Evolutionary conservation across 2,113 vertebrate genomes (phyloP).

Genomic region (Odocoileus hemionus): DNA sequence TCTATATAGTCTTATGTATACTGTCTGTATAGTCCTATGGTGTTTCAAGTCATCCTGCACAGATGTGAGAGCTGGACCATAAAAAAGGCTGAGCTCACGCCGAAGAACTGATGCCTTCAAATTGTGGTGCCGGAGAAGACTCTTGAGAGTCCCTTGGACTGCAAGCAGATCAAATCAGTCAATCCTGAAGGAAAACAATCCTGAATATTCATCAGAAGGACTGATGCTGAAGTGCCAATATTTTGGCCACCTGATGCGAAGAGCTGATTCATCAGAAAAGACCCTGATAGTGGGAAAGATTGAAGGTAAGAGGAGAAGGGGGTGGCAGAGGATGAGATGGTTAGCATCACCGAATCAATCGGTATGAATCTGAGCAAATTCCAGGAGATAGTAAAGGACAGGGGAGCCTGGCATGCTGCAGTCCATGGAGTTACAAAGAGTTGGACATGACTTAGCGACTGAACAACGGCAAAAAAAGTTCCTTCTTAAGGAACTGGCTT

Average conservation of each 20-base stretch:
- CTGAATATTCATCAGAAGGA: neutral
- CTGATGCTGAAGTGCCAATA: neutral
- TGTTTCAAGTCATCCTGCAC: neutral
- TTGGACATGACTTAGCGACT: neutral
- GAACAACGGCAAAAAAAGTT: neutral
- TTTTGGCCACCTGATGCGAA: neutral
- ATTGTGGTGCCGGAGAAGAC: neutral
- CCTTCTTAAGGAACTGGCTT: neutral
- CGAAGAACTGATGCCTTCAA: neutral
- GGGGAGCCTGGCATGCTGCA: neutral
- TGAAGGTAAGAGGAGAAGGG: neutral
- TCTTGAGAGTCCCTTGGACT: neutral
- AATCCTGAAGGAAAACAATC: neutral
- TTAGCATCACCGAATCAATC: neutral
- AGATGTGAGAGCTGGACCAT: neutral
- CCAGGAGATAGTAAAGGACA: neutral
- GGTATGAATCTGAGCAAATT: neutral
- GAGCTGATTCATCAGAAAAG: neutral
- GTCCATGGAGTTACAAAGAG: neutral
- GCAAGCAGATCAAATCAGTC: neutral
- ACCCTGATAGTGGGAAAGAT: neutral
- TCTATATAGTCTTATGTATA: neutral
- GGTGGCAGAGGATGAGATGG: neutral
- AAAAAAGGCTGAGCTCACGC: neutral
- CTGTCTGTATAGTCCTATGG: neutral